Evolutionary conservation across 1,140 invertebrate species (phyloP).

Genomic region (Drosophila santomea): DNA sequence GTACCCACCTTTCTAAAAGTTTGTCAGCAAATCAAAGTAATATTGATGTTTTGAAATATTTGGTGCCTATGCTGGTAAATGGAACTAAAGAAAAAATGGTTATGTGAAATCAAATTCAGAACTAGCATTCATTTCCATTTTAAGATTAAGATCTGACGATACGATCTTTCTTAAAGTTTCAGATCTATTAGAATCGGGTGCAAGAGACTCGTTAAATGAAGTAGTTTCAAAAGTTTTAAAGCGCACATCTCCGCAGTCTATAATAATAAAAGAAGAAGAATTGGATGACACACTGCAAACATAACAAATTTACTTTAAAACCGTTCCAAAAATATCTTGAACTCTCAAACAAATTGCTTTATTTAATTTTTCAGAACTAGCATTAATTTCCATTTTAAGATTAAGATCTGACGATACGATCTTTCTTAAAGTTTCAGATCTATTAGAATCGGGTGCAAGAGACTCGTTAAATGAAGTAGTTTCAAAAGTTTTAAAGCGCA

Average conservation of each 20-base stretch:
- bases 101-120: conserved; percentile 97
- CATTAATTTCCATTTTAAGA: conserved; percentile 93
- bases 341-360: no score
- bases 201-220: conserved; percentile 94
- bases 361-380: conserved; percentile 90
- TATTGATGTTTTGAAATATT: conserved; percentile 90
- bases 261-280: conserved; percentile 93
- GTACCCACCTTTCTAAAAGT: conserved; percentile 89
- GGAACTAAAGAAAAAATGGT: conserved; percentile 98
- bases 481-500: conserved; percentile 91
- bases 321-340: no score
- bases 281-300: conserved; percentile 94
- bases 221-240: conserved; percentile 93
- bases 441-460: conserved; percentile 93
- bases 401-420: conserved; percentile 91
- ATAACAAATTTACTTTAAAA: conserved; percentile 31
- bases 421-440: conserved; percentile 90
- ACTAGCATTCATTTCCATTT: conserved; percentile 93
- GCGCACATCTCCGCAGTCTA: conserved; percentile 90
- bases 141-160: conserved; percentile 92
- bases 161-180: conserved; percentile 91
- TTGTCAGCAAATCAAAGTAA: conserved; percentile 87
- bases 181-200: conserved; percentile 92
- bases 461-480: conserved; percentile 96
- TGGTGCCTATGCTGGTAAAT: conserved; percentile 96